Evolutionary conservation across 2,888 invertebrate species (phyloP).

Genomic region (Opisthograptis luteolata): DNA sequence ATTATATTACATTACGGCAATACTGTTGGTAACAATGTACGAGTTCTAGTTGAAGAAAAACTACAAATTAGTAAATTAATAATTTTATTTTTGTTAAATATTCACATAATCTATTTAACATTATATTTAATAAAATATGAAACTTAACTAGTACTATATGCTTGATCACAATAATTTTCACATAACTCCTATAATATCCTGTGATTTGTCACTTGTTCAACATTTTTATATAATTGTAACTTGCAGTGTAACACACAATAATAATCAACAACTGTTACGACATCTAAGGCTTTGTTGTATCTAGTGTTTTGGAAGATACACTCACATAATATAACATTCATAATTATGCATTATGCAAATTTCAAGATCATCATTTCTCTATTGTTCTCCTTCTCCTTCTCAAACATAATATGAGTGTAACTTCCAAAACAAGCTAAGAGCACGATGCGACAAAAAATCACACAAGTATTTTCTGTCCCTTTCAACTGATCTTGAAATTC

Average conservation of each 20-base stretch:
- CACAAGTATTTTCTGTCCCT: background rate
- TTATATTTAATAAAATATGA: slow-evolving; percentile 77
- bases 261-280: slow-evolving; percentile 66
- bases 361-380: no score
- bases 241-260: slow-evolving; percentile 58
- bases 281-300: slow-evolving; percentile 70
- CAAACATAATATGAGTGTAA: background rate
- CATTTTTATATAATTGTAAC: slow-evolving; percentile 57
- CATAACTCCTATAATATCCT: slow-evolving; percentile 53
- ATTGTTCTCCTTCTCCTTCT: no score
- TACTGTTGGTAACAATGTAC: background rate
- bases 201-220: slow-evolving; percentile 43
- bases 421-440: background rate
- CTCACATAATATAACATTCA: no score
- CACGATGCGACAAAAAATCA: background rate
- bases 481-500: background rate
- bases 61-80: slow-evolving; percentile 76
- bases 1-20: no score
- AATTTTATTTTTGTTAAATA: slow-evolving; percentile 82
- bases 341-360: no score
- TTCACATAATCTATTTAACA: slow-evolving; percentile 77
- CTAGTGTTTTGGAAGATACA: slow-evolving; percentile 1
- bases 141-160: slow-evolving; percentile 76
- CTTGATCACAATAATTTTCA: slow-evolving; percentile 78
- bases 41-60: slow-evolving; percentile 38